Evolutionary conservation across 2,888 invertebrate genomes (phyloP).

Genomic region (Odontocolon sp.): DNA sequence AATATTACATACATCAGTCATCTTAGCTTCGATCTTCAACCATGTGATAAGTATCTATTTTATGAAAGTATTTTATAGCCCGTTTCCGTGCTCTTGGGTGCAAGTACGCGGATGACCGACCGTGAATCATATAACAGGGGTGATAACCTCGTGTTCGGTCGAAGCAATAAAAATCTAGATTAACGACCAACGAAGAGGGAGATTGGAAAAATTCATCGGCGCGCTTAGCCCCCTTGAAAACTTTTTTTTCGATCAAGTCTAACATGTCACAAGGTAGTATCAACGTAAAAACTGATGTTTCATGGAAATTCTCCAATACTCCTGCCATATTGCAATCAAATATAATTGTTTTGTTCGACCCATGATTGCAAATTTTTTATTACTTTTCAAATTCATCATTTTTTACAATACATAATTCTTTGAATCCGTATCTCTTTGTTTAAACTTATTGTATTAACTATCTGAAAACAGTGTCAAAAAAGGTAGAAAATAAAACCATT

Average conservation of each 20-base stretch:
- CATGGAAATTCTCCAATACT: no score
- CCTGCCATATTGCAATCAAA: no score
- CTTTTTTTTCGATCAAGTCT: not conserved
- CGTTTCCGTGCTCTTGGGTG: constrained; percentile 20
- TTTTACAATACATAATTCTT: no score
- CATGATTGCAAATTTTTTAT: no score
- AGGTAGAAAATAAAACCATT: no score
- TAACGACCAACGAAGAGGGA: constrained; percentile 34
- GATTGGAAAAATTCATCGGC: constrained; percentile 53
- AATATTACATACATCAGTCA: not conserved
- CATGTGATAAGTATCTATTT: constrained; percentile 21
- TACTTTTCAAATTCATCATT: no score
- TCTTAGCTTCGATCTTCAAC: constrained; percentile 15
- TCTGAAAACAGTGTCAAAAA: no score
- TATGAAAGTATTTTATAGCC: constrained; percentile 42
- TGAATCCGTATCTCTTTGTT: no score
- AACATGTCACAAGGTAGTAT: not conserved
- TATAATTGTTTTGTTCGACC: no score
- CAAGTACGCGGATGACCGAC: constrained; percentile 5
- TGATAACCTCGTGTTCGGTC: constrained; percentile 41
- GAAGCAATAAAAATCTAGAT: constrained; percentile 51
- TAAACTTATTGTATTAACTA: no score
- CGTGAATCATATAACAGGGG: constrained; percentile 44
- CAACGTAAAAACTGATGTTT: not conserved
- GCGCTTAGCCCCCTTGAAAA: constrained; percentile 13